phyloP scores from a whole-genome alignment of 2,888 invertebrate genomes.

The Stenotaenia linearis region DNA sequence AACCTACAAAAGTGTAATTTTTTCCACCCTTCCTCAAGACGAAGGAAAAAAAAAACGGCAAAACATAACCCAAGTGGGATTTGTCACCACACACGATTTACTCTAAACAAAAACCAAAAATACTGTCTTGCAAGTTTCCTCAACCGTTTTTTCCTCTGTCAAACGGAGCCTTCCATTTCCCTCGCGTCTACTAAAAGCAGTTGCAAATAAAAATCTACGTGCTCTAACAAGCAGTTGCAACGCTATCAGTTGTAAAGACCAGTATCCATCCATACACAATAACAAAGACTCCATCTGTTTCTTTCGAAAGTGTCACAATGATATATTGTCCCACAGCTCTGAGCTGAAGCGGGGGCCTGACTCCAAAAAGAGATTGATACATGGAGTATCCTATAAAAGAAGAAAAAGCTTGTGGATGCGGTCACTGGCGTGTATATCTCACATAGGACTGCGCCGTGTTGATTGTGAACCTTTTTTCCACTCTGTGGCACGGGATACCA shows the following conservation, averaged over 20 bases:
- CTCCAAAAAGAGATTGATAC: constrained; percentile 7
- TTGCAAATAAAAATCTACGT: constrained; percentile 9
- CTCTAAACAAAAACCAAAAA: constrained; percentile 9
- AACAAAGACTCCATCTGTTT: neutral
- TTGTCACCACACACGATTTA: constrained; percentile 9
- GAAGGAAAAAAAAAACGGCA: neutral
- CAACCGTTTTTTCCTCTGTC: neutral
- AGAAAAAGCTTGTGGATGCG: neutral
- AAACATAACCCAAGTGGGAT: neutral
- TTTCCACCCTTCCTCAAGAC: neutral
- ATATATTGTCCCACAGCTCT: neutral
- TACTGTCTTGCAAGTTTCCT: neutral
- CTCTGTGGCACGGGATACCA: neutral
- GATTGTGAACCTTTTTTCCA: neutral
- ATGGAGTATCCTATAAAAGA: neutral
- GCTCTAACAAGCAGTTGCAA: neutral
- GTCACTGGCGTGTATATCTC: neutral
- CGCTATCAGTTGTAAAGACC: constrained; percentile 2
- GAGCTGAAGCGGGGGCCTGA: neutral
- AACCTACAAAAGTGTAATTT: neutral
- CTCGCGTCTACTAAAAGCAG: neutral
- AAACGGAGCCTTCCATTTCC: neutral
- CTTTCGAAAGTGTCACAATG: neutral
- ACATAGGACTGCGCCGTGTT: neutral
- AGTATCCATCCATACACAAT: neutral